Evolutionary conservation across 2,888 invertebrate genomes (phyloP).

Genomic region (Rhingia campestris): DNA sequence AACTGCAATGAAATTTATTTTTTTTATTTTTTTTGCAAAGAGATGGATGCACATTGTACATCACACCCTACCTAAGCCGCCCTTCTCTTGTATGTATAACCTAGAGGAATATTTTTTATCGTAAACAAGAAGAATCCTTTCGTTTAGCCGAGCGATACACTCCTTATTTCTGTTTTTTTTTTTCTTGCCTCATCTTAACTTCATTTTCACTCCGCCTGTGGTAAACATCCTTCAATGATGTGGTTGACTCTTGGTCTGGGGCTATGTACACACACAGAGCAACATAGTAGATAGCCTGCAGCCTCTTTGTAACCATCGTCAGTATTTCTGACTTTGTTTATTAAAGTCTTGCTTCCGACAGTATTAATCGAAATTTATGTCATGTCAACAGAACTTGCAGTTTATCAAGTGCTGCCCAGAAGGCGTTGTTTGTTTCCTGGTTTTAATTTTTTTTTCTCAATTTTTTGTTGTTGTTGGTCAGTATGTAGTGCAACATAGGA

Average conservation of each 20-base stretch:
- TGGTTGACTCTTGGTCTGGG: slow-evolving; percentile 40
- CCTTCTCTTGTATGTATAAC: slow-evolving; percentile 4
- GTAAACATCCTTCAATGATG: slow-evolving; percentile 52
- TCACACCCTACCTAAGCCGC: background rate
- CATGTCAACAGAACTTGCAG: slow-evolving; percentile 57
- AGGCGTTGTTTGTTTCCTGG: slow-evolving; percentile 49
- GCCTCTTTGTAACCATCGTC: slow-evolving; percentile 14
- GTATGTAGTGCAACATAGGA: slow-evolving; percentile 5
- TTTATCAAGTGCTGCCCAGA: slow-evolving; percentile 46
- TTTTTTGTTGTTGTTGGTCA: background rate
- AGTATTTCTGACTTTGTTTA: slow-evolving; percentile 61
- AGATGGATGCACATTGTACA: background rate
- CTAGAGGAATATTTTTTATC: slow-evolving; percentile 1
- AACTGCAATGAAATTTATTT: slow-evolving; percentile 55
- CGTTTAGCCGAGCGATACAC: slow-evolving; percentile 28
- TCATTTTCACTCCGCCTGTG: slow-evolving; percentile 48
- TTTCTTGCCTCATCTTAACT: slow-evolving; percentile 46
- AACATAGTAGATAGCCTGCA: background rate
- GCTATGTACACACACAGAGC: background rate
- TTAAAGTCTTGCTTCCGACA: slow-evolving; percentile 52
- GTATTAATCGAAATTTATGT: slow-evolving; percentile 64
- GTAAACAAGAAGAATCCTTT: slow-evolving; percentile 42
- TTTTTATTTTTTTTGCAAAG: slow-evolving; percentile 12
- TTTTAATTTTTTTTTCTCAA: slow-evolving; percentile 2
- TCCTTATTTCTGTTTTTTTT: slow-evolving; percentile 14